Evolutionary conservation across 2,888 invertebrate species (phyloP).

Genomic region (Microplitis manilae): DNA sequence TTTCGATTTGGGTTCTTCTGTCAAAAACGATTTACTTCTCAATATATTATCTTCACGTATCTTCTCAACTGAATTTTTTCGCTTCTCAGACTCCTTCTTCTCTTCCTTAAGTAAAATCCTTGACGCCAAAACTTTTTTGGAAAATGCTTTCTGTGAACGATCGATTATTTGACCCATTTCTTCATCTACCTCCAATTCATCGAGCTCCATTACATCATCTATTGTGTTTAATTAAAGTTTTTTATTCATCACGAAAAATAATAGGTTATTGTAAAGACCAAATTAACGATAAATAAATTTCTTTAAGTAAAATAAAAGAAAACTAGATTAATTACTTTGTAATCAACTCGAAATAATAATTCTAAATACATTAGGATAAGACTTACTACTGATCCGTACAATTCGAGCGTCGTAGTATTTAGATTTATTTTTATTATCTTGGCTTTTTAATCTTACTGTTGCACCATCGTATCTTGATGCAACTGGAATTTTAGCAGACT

Average conservation of each 20-base stretch:
- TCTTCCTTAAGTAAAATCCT: not conserved
- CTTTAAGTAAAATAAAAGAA: not conserved
- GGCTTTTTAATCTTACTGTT: not conserved
- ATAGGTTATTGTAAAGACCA: not conserved
- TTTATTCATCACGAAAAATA: slow-evolving; percentile 6
- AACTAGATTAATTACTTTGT: not conserved
- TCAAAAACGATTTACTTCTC: not conserved
- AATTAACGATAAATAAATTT: not conserved
- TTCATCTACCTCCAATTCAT: not conserved
- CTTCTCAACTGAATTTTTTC: slow-evolving; percentile 3
- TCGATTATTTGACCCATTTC: not conserved
- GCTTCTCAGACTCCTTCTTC: not conserved
- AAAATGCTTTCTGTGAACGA: slow-evolving; percentile 1
- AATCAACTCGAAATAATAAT: not conserved
- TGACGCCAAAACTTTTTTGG: not conserved
- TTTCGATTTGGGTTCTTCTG: not conserved
- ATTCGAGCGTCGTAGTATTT: slow-evolving; percentile 2
- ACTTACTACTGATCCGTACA: slow-evolving; percentile 5
- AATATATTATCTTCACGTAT: slow-evolving; percentile 7
- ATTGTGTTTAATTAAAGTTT: not conserved
- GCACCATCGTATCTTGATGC: not conserved
- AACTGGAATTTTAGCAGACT: not conserved
- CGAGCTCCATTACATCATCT: slow-evolving; percentile 1
- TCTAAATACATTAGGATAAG: not conserved
- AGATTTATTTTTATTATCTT: slow-evolving; percentile 2